Evolutionary conservation across 1,140 invertebrate genomes (phyloP).

Genomic region (Tetragonula clypearis): DNA sequence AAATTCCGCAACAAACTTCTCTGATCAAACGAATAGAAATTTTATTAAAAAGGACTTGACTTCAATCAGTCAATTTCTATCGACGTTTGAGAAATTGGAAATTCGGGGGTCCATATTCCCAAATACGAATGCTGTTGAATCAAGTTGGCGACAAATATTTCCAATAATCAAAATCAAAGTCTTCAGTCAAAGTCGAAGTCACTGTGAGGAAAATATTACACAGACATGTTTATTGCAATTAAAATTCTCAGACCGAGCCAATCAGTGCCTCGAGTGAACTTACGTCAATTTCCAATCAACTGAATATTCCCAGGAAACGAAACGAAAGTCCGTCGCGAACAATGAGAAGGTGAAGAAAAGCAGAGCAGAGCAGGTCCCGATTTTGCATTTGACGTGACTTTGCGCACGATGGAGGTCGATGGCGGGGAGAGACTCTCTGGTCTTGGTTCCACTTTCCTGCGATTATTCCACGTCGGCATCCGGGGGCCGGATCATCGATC

Average conservation of each 20-base stretch:
- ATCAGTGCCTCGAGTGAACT: not conserved
- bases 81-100: not conserved
- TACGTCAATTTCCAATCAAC: not conserved
- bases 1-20: too few species aligned
- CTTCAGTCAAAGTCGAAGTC: too few species aligned
- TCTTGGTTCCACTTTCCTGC: constrained; percentile 64
- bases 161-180: too few species aligned
- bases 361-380: not conserved
- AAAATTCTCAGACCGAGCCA: too few species aligned
- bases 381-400: constrained; percentile 1
- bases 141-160: too few species aligned
- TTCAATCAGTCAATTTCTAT: too few species aligned
- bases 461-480: constrained; percentile 74
- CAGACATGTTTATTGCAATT: too few species aligned
- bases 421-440: constrained; percentile 24
- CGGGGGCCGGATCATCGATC: constrained; percentile 71
- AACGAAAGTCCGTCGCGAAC: not conserved
- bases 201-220: too few species aligned
- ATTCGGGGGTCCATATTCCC: not conserved
- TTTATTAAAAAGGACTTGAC: too few species aligned
- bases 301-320: not conserved
- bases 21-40: too few species aligned
- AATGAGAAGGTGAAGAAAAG: not conserved
- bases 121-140: not conserved
- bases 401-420: not conserved